Evolutionary conservation across 2,113 vertebrate species (phyloP), one percentile per base, ranked within the genome.

Genomic region (Petrocephalus microphthalmus): DNA sequence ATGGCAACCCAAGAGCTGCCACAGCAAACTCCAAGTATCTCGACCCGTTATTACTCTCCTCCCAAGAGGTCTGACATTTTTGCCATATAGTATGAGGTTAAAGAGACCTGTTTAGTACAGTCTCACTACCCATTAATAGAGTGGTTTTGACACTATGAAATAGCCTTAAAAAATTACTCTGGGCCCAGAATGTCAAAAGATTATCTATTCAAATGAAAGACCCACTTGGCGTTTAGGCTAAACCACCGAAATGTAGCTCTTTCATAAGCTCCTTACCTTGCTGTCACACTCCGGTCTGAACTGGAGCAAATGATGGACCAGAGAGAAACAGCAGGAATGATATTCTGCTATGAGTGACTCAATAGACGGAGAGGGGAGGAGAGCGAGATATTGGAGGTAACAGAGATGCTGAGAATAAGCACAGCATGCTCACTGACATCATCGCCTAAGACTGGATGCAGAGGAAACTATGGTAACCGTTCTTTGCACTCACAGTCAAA

Each of bases 391-490:
- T 20, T 20, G 91, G 92, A 89, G 90, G 49, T 84, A 89, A 94
- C 90, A 94, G 90, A 94, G 91, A 94, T 88, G 91, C 94, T 93
- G 95, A 87, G 87, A 90, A 93, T 92, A 95, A 94, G 91, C 93
- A 92, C 90, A 94, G 92, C 92, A 94, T 92, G 92, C 94, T 93
- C 91, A 93, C 93, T 96, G 95, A 96, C 96, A 95, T 95, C 95
- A 96, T 93, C 95, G 94, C 91, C 89, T 90, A 92, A 94, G 95
- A 93, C 91, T 92, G 92, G 92, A 94, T 92, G 92, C 92, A 94
- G 92, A 93, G 93, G 96, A 94, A 96, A 93, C 96, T 96, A 96
- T 96, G 96, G 96, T 95, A 97, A 96, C 96, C 93, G 92, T 11
- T 91, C 92, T 92, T 91, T 92, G 93, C 92, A 92, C 93, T 92